Evolutionary conservation across 1,140 invertebrate species (phyloP).

Genomic region (Ceratina calcarata): DNA sequence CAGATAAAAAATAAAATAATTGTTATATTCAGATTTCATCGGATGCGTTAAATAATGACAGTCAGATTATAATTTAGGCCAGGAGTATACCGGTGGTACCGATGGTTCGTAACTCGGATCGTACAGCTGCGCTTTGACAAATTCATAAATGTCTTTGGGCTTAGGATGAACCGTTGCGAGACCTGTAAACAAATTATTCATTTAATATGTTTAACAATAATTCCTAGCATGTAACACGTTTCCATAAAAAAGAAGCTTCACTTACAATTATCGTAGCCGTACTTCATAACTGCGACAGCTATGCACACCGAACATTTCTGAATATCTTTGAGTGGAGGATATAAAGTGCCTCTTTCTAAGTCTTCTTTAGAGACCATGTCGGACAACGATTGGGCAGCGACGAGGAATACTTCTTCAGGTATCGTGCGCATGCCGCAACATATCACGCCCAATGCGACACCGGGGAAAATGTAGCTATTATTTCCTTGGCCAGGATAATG

Average conservation of each 20-base stretch:
- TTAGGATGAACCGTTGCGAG: conserved; percentile 89
- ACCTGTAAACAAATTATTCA: conserved; percentile 78
- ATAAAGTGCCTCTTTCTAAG: conserved; percentile 93
- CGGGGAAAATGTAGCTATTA: conserved; percentile 98
- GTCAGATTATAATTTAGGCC: conserved; percentile 80
- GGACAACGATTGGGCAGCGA: conserved; percentile 91
- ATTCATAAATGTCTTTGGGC: conserved; percentile 85
- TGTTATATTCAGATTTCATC: background rate
- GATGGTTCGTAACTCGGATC: conserved; percentile 86
- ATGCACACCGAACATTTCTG: conserved; percentile 93
- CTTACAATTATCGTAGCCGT: conserved; percentile 91
- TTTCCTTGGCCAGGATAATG: conserved; percentile 96
- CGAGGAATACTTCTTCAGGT: conserved; percentile 93
- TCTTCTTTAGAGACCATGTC: conserved; percentile 91
- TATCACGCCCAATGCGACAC: conserved; percentile 93
- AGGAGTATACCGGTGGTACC: conserved; percentile 85
- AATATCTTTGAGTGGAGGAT: conserved; percentile 95
- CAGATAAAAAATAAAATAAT: conserved; percentile 12
- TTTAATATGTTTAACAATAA: conserved; percentile 9
- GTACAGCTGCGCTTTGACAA: conserved; percentile 93
- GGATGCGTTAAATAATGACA: background rate
- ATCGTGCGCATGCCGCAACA: conserved; percentile 91
- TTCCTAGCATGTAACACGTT: background rate
- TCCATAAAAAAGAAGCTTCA: conserved; percentile 17
- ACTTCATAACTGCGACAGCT: conserved; percentile 90